Evolutionary conservation across 2,113 vertebrate genomes (phyloP), one percentile per base, ranked within the genome.

Genomic region (Hipposideros armiger): DNA sequence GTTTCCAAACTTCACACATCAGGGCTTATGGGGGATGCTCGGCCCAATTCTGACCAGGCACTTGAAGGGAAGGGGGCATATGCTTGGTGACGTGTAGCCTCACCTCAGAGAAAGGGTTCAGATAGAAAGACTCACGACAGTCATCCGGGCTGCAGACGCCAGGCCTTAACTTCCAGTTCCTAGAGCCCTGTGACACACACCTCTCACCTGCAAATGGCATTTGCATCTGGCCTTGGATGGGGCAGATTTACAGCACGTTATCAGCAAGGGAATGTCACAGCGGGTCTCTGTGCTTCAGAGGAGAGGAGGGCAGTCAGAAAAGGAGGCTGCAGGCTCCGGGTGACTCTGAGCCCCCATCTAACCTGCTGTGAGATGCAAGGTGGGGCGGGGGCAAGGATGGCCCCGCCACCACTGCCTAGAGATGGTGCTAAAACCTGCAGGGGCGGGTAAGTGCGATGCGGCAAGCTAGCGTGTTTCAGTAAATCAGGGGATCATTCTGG

Each of bases 121-220:
- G 88, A 91, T 89, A 45, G 93, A 73, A 91, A 95, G 96, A 96
- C 91, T 90, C 93, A 94, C 26, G 91, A 86, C 19, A 50, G 81
- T 45, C 77, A 40, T 52, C 36, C 20, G 0, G 76, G 84, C 83
- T 50, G 67, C 70, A 90, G 90, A 85, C 87, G 52, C 22, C 5
- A 15, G 95, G 87, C 72, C 42, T 85, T 90, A 92, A 90, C 87
- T 77, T 87, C 72, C 76, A 87, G 64, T 83, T 88, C 91, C 5
- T 0, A 62, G 50, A 72, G 62, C n/a, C 64, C 84, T 2, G 3
- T 0, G 0, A 50, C 7, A 3, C 36, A 6, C 0, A 4, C 73
- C 72, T 74, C 83, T 73, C 54, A 52, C 91, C 58, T 54, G 70
- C 74, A 1, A 9, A 45, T 0, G 10, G 47, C 66, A 15, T 28